Evolutionary conservation across 2,113 vertebrate genomes (phyloP).

Genomic region (Saccopteryx bilineata): DNA sequence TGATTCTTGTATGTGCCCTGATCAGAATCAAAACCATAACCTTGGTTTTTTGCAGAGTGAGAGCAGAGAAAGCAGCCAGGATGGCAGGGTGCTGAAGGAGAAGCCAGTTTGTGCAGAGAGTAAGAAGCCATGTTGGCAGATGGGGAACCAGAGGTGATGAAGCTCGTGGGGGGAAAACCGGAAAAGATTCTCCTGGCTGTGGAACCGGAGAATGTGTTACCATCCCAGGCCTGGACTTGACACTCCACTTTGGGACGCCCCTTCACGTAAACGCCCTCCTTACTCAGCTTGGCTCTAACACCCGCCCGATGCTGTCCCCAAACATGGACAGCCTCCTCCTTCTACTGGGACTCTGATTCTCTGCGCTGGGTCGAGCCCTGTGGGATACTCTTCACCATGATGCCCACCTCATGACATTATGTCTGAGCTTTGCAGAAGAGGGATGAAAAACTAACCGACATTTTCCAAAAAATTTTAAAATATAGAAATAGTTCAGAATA

Average conservation of each 20-base stretch:
- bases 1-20: too few species aligned
- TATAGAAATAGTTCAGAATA: not conserved
- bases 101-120: too few species aligned
- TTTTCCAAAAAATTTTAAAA: not conserved
- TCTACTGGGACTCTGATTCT: not conserved
- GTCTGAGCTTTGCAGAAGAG: not conserved
- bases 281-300: not conserved
- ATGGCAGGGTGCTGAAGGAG: too few species aligned
- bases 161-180: too few species aligned
- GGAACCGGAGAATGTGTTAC: too few species aligned
- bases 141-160: too few species aligned
- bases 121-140: too few species aligned
- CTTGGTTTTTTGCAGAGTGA: too few species aligned
- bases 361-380: rapidly evolving
- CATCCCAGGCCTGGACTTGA: not conserved
- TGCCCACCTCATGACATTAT: not conserved
- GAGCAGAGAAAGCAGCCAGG: too few species aligned
- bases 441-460: not conserved
- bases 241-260: not conserved
- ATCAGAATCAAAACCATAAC: too few species aligned
- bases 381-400: rapidly evolving
- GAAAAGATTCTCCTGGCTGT: too few species aligned
- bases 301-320: too few species aligned
- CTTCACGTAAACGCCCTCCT: not conserved
- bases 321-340: not conserved